Evolutionary conservation across 2,797 vertebrate species (phyloP), one percentile per base, ranked within the genome.

Genomic region (Leptoclinus maculatus): DNA sequence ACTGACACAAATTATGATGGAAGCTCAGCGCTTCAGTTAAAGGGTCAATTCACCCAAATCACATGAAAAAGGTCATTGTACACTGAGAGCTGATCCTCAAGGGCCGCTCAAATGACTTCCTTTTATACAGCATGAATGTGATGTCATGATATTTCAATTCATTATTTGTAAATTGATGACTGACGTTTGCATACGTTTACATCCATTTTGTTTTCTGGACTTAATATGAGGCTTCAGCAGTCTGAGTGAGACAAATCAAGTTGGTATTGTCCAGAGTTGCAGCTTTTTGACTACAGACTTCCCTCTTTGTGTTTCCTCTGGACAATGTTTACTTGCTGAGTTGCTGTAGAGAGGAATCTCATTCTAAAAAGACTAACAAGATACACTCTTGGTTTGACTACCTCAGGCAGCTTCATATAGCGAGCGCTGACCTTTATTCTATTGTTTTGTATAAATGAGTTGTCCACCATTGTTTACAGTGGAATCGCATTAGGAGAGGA

Each of bases 1-100:
- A 63, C 65, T 43, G 47, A 62, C 84, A 88, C 77, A 80, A 80
- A 88, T 87, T 25, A 72, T 23, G 56, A 71, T 67, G 45, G 77
- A 72, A 75, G 82, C 68, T 65, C 58, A 54, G 66, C 51, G 82
- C 75, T 80, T 58, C 43, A 23, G 34, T 73, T 66, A 67, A 71
- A 82, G 32, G 21, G 45, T 80, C 64, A 47, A 27, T 34, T 76
- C 34, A 54, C 45, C 41, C 21, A 54, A 66, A 73, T 63, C 14
- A 49, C 23, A 32, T 39, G 10, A 43, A 66, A 34, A 66, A 73
- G 13, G 29, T 4, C 0, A 68, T 36, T 66, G 64, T 17, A 23
- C 29, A 10, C 2, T 8, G 13, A 3, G 5, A n/a, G 23, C 17
- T 34, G 57, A 73, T 67, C 29, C 47, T 29, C 14, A 5, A 71